Evolutionary conservation across 1,140 invertebrate genomes (phyloP), one percentile per base, ranked within the genome.

Genomic region (Drosophila arawakana): DNA sequence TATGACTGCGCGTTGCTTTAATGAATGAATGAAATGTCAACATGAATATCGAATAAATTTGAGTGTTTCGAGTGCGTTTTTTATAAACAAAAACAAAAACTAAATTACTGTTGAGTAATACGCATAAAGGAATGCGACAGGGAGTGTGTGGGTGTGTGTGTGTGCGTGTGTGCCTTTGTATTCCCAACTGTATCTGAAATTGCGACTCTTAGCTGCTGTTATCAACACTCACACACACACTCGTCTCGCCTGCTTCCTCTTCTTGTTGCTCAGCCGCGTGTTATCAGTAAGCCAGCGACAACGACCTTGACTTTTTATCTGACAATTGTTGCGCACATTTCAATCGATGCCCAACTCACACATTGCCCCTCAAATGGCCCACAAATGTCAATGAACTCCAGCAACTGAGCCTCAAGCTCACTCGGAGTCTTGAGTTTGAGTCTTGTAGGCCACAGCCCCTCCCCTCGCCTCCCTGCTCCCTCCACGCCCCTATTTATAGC

Each of bases 221-320:
- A 81, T 81, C 79, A 73, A 60, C 75, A 60, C 46, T 5, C 25
- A 0, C 25, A 30, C 25, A 30, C 25, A 47, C n/a, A 35, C 37
- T 46, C 44, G 68, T 39, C 46, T 43, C 21, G 52, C 43, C 68
- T 41, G 47, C 21, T 15, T 25, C 39, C 25, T 8, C 63, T 37
- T 18, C 34, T 35, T 10, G 25, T 30, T 5, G 25, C 25, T 30
- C 8, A 9, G 37, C 37, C 8, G 25, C 41, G 18, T 41, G 30
- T 81, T 81, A 81, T 81, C 80, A 77, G 55, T 54, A 3, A 49
- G 49, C 49, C 21, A 52, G 49, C 13, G 54, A 10, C 39, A 52
- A 39, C 80, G 80, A 81, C 78, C 77, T 75, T 88, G 74, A 81
- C 72, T 80, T 89, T 88, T 74, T 88, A 89, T 88, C 83, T 80